Evolutionary conservation across 2,888 invertebrate species (phyloP).

Genomic region (Ophion costatus): DNA sequence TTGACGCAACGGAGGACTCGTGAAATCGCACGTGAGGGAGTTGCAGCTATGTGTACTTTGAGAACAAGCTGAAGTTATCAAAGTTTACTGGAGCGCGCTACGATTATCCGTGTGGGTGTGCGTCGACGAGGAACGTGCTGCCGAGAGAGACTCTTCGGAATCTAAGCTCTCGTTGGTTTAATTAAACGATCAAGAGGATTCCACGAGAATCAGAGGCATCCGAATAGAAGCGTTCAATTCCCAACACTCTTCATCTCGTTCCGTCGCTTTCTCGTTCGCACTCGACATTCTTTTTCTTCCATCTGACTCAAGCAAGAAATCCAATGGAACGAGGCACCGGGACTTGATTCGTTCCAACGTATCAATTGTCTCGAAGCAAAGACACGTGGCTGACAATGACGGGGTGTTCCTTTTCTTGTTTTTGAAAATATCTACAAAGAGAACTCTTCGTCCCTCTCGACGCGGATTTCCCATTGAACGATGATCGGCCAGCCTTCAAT

Average conservation of each 20-base stretch:
- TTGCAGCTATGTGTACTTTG: conserved; percentile 13
- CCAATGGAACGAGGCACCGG: conserved; percentile 34
- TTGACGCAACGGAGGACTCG: conserved; percentile 32
- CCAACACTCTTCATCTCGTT: not conserved
- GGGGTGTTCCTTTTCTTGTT: not conserved
- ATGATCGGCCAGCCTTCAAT: too few relatives aligned
- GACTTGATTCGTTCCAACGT: conserved; percentile 14
- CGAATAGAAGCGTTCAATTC: conserved; percentile 53
- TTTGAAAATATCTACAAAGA: not conserved
- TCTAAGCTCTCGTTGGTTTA: conserved; percentile 57
- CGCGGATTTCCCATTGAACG: too few relatives aligned
- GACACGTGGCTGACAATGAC: not conserved
- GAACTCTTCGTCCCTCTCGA: too few relatives aligned
- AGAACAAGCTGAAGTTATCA: conserved; percentile 52
- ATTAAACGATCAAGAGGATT: conserved; percentile 59
- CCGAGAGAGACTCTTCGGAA: conserved; percentile 28
- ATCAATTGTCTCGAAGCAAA: conserved; percentile 2
- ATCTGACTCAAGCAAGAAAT: conserved; percentile 5
- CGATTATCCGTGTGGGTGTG: conserved; percentile 14
- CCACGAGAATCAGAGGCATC: conserved; percentile 38
- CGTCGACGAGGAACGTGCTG: conserved; percentile 3
- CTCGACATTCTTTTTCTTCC: not conserved
- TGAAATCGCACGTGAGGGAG: conserved; percentile 19
- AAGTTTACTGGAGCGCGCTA: conserved; percentile 48
- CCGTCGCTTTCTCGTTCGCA: not conserved